These are phyloP conservation scores for Sula dactylatra DNA, from an alignment of 2,113 vertebrate genomes.

Conservation along the genomic window DNA sequence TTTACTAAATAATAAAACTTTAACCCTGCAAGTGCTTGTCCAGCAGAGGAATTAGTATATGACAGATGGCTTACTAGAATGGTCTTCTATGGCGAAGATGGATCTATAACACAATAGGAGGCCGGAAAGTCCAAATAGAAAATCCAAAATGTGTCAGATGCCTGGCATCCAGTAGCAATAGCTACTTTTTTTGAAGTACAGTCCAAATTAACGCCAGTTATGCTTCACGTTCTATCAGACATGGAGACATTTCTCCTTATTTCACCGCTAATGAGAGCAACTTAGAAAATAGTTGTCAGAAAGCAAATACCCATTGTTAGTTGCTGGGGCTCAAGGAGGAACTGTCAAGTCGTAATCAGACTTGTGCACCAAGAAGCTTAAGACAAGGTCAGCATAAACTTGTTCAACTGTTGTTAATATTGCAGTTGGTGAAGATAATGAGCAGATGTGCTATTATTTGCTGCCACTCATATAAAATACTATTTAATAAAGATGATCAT, in stretches of 20 bases:
- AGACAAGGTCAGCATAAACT: not conserved
- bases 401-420: not conserved
- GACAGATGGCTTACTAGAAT: not conserved
- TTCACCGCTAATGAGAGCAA: not conserved
- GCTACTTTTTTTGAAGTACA: not conserved
- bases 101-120: not conserved
- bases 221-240: not conserved
- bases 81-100: not conserved
- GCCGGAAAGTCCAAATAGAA: not conserved
- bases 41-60: not conserved
- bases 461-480: not conserved
- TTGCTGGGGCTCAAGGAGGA: not conserved
- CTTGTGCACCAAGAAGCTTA: not conserved
- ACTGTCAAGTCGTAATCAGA: not conserved
- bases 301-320: not conserved
- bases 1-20: not conserved
- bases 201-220: not conserved
- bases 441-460: not conserved
- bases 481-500: not conserved
- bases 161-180: not conserved
- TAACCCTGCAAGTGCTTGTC: not conserved
- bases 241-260: not conserved
- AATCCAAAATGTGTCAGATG: not conserved
- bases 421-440: not conserved
- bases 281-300: not conserved